Conservation (phyloP, 2,113 vertebrate species). For the Eubucco bourcierii region DNA sequence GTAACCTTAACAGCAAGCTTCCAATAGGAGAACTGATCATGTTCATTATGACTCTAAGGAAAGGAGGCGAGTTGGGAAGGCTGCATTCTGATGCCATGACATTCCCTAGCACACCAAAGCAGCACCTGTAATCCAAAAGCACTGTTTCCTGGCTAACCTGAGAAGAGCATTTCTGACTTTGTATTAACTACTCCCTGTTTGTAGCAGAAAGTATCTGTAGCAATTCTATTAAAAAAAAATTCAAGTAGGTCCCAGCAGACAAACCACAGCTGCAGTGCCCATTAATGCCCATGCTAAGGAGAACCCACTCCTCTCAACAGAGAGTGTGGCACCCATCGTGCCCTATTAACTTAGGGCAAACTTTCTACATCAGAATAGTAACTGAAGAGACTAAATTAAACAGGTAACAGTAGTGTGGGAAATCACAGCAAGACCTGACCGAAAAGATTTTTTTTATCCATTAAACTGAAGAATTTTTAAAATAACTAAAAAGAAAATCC, state of each 20-base stretch:
- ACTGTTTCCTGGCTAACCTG: not conserved
- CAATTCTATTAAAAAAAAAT: not conserved
- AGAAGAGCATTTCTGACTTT: not conserved
- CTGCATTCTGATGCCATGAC: not conserved
- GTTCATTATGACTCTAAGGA: not conserved
- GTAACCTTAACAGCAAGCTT: not conserved
- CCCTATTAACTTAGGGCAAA: not conserved
- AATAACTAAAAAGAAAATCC: not conserved
- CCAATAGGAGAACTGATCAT: not conserved
- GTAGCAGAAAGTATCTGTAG: not conserved
- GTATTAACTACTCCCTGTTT: not conserved
- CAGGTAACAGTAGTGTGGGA: not conserved
- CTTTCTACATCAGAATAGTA: not conserved
- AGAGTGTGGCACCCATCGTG: not conserved
- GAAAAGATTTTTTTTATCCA: not conserved
- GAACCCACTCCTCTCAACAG: not conserved
- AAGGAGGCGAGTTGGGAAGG: not conserved
- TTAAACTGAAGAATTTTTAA: not conserved
- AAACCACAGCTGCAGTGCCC: not conserved
- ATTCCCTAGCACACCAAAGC: not conserved
- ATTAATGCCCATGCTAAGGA: not conserved
- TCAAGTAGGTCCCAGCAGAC: constrained; percentile 20
- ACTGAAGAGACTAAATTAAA: not conserved
- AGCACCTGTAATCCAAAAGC: not conserved
- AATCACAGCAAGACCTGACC: not conserved